These are phyloP conservation scores for Petrocephalus schoutedeni DNA, from an alignment of 2,797 vertebrate genomes.

Conservation along the genomic window DNA sequence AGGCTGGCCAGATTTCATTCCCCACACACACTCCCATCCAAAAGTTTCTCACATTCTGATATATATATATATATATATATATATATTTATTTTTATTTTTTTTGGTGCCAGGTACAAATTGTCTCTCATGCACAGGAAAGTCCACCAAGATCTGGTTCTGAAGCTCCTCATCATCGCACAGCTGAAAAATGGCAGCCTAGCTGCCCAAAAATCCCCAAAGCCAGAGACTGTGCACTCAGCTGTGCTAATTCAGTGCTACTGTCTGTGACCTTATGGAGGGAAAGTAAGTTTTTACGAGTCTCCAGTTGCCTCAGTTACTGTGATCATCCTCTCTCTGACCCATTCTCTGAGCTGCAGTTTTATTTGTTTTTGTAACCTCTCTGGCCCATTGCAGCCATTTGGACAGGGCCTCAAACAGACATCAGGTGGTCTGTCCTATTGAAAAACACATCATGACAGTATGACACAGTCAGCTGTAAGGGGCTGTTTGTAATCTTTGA, in stretches of 20 bases:
- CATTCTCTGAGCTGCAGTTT: neutral
- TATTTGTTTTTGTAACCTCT: slow-evolving; percentile 5
- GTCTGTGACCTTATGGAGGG: neutral
- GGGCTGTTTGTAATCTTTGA: neutral
- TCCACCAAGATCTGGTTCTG: neutral
- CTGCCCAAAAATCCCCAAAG: neutral
- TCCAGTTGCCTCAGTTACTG: neutral
- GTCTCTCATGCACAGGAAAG: no score
- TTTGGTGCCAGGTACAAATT: neutral
- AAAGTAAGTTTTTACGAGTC: neutral
- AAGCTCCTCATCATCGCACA: neutral
- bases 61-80: no score
- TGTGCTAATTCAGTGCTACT: neutral
- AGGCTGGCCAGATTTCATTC: neutral
- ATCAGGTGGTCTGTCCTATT: neutral
- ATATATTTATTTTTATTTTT: neutral
- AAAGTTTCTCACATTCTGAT: neutral
- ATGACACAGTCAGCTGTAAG: neutral
- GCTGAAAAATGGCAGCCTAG: neutral
- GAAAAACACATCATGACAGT: neutral
- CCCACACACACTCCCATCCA: neutral
- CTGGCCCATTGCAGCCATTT: neutral
- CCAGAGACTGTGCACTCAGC: no score
- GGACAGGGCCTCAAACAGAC: neutral
- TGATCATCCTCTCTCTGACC: neutral